These are phyloP conservation scores for Telmatherina bonti DNA, from an alignment of 2,797 vertebrate genomes.

Conservation along the genomic window DNA sequence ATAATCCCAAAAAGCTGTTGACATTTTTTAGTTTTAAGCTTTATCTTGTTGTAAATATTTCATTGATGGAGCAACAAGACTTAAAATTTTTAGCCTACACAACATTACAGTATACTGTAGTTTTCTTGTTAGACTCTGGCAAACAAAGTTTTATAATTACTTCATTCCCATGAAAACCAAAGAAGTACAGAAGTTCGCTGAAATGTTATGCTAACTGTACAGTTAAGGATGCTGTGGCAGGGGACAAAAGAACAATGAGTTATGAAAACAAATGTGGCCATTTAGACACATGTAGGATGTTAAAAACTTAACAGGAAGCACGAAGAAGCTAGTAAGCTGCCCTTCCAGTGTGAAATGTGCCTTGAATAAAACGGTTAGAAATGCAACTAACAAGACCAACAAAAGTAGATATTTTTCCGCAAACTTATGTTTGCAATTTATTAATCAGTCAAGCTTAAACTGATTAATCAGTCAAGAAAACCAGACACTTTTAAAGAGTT, in stretches of 20 bases:
- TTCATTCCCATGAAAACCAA: no score
- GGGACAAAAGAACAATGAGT: not conserved
- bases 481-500: not conserved
- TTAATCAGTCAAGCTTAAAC: not conserved
- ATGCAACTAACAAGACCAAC: not conserved
- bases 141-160: no score
- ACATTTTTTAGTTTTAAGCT: not conserved
- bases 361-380: not conserved
- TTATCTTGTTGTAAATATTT: not conserved
- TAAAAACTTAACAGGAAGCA: not conserved
- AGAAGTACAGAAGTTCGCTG: no score
- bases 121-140: not conserved
- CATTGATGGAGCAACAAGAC: not conserved
- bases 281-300: not conserved
- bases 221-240: not conserved
- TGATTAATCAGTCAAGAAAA: not conserved
- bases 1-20: not conserved
- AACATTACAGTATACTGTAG: not conserved
- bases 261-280: not conserved
- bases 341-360: not conserved
- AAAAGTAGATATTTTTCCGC: not conserved
- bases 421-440: not conserved
- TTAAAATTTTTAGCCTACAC: not conserved
- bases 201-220: no score
- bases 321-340: not conserved